phyloP scores from a whole-genome alignment of 2,113 vertebrate species.

The Rattus norvegicus region DNA sequence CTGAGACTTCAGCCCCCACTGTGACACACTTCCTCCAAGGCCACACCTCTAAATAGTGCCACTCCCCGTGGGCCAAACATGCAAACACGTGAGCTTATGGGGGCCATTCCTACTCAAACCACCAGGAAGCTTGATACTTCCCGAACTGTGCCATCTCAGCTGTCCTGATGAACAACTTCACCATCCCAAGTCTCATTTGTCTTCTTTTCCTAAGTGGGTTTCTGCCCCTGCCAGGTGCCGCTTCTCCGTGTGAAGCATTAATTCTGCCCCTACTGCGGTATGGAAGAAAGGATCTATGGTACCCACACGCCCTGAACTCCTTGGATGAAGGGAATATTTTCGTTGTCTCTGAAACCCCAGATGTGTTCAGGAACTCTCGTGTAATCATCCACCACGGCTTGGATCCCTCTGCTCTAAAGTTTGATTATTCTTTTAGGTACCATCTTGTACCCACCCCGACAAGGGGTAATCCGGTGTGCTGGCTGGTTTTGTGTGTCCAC shows the following conservation, averaged over 20 bases:
- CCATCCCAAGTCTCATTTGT: not conserved
- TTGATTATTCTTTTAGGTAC: not conserved
- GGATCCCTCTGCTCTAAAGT: not conserved
- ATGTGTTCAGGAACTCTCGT: not conserved
- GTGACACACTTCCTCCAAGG: not conserved
- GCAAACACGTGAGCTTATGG: not conserved
- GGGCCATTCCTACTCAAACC: not conserved
- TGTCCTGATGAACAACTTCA: not conserved
- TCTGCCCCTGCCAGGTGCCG: not conserved
- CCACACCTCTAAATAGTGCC: not conserved
- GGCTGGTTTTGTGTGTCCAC: too few species aligned
- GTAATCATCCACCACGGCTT: not conserved
- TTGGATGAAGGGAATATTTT: not conserved
- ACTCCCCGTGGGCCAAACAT: not conserved
- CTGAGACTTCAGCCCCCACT: not conserved
- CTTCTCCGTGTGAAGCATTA: not conserved
- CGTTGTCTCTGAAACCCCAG: not conserved
- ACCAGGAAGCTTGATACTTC: not conserved
- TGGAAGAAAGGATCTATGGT: not conserved
- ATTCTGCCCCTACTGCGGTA: not conserved
- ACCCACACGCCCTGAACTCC: not conserved
- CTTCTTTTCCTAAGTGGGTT: too few species aligned
- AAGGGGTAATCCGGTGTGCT: too few species aligned
- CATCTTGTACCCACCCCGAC: not conserved
- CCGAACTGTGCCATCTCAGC: not conserved